These are phyloP conservation scores for Zalophus californianus DNA, from an alignment of 2,797 vertebrate genomes.

Conservation along the genomic window DNA sequence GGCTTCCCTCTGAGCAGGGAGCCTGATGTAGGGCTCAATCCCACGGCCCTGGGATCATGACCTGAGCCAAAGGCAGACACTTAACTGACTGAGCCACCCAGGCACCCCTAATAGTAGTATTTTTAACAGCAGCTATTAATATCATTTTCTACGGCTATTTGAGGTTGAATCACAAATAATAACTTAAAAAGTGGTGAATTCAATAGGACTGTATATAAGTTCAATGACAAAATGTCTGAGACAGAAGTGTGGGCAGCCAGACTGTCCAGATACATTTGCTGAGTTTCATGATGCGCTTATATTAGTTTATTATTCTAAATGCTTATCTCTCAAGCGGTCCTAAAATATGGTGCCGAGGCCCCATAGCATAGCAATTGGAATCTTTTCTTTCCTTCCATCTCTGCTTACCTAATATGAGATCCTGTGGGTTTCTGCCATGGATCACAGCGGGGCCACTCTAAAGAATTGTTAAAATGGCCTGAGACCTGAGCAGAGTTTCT, in stretches of 20 bases:
- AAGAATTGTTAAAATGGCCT: neutral
- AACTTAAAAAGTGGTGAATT: neutral
- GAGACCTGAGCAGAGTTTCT: neutral
- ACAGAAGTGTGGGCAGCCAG: neutral
- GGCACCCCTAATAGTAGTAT: neutral
- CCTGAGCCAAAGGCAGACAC: too few relatives aligned
- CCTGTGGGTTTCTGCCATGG: neutral
- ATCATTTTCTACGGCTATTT: neutral
- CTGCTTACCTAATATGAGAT: neutral
- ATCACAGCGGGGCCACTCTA: neutral
- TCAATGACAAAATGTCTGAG: neutral
- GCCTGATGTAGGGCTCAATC: too few relatives aligned
- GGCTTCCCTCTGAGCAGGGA: too few relatives aligned
- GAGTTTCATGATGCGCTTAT: neutral
- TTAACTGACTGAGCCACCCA: too few relatives aligned
- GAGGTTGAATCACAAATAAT: neutral
- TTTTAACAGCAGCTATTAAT: constrained; percentile 30
- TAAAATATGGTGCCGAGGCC: neutral
- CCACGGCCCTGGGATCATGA: too few relatives aligned
- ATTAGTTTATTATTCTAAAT: constrained; percentile 7
- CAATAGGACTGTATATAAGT: neutral
- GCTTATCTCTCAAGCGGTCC: neutral
- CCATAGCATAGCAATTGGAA: neutral
- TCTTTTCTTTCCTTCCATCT: neutral
- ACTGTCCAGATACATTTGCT: neutral